Evolutionary conservation across 2,797 vertebrate genomes (phyloP), one percentile per base, ranked within the genome.

Genomic region (Pteropus rufus): DNA sequence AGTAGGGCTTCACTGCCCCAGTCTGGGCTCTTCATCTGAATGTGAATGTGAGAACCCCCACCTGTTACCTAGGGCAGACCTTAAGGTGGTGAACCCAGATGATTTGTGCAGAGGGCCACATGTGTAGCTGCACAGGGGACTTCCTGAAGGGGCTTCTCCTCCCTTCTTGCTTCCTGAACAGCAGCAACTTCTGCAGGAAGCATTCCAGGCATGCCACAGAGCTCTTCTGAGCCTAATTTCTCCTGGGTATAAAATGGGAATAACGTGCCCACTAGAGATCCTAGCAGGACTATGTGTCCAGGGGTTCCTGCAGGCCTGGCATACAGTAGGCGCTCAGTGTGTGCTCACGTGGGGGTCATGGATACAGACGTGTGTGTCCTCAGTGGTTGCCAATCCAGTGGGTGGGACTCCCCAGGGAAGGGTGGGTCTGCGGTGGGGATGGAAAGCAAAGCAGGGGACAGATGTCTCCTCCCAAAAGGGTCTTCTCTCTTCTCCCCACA

Each of bases 291-390:
- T 2, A 0, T 7, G 11, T 10, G 41, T 56, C 29, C 7, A 67
- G 67, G 54, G 72, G 54, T 56, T 23, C 54, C 65, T 2, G 0
- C 3, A 24, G 67, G 31, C 23, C 64, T 4, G 29, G 81, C 49
- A 75, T 29, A 21, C 34, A 52, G 54, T n/a, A n/a, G 89, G 26
- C 0, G 0, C 54, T 46, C 31, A 19, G 15, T 2, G 0, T 36
- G 7, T 87, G 70, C 19, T 77, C 21, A 4, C 31, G 5, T 14
- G 24, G 3, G 54, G 44, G 54, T 23, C 14, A 1, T 10, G 36
- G 39, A 21, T 49, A 9, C 1, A 6, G 69, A 83, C 0, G 0
- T 89, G 56, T 84, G 39, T 81, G 82, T 23, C n/a, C 8, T 56
- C 62, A 15, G 29, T 52, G 9, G 89, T 19, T n/a, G 72, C 46